phyloP scores from a whole-genome alignment of 2,113 vertebrate genomes.

The Phylloscopus trochiloides region DNA sequence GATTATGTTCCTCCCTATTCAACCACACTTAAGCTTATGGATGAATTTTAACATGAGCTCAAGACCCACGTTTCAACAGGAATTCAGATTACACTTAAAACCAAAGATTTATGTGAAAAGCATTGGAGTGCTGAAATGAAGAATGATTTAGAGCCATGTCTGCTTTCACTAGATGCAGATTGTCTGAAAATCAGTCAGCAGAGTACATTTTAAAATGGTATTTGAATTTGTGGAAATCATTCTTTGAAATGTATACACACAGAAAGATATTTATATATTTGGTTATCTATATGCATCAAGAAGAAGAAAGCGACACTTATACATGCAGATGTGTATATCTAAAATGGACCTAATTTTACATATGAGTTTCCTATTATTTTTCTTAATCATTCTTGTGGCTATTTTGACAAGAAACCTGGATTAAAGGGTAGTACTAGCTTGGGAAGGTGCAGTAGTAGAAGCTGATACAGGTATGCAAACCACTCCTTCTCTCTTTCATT shows the following conservation, averaged over 20 bases:
- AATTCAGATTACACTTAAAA: not conserved
- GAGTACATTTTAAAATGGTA: not conserved
- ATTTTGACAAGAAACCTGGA: not conserved
- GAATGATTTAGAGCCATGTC: not conserved
- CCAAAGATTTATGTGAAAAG: not conserved
- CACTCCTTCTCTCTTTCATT: not conserved
- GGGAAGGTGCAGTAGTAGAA: not conserved
- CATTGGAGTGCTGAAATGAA: not conserved
- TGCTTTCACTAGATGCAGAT: not conserved
- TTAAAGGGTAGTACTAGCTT: not conserved
- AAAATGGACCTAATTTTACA: not conserved
- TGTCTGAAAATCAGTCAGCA: not conserved
- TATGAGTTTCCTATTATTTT: not conserved
- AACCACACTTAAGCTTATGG: not conserved
- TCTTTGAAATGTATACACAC: not conserved
- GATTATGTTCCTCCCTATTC: not conserved
- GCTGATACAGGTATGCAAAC: not conserved
- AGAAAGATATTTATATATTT: not conserved
- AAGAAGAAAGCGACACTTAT: not conserved
- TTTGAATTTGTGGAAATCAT: not conserved
- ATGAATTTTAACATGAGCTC: not conserved
- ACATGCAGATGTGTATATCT: not conserved
- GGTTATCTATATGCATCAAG: not conserved
- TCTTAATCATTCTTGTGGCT: not conserved
- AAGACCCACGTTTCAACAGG: not conserved